Evolutionary conservation across 2,888 invertebrate genomes (phyloP), one percentile per base, ranked within the genome.

Genomic region (Clostera curtula): DNA sequence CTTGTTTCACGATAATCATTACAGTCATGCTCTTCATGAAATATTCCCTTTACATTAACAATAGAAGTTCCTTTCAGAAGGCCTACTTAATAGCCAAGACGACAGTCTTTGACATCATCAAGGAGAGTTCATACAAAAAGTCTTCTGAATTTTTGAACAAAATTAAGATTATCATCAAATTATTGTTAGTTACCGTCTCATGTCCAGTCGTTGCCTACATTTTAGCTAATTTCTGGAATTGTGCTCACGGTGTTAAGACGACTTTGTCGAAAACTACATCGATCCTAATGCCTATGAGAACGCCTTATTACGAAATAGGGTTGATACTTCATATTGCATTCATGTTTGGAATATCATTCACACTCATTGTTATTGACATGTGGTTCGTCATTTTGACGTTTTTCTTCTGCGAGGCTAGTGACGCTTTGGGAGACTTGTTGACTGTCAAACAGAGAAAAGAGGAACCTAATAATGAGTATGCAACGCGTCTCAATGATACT

Each of bases 281-380:
- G 0, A 67, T 50, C 4, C 42, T 79, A 1, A 57, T 76, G 65
- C 69, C 77, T 0, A 66, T 73, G 66, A 50, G 51, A 0, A 40
- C 57, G 2, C 76, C 79, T 0, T 74, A 56, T 24, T 66, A 62
- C 15, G 75, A 77, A 42, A 26, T 76, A 1, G 60, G 63, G 0
- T 58, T 68, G 36, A 15, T 60, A 0, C 25, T 75, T 1, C 77
- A 79, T 27, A 40, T 48, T 0, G 32, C 65, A 4, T 72, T 56
- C 32, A 32, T 77, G 8, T 39, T 57, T 4, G 45, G 61, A 30
- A 47, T 63, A 9, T 33, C 56, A 1, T 53, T 57, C 4, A 56
- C 56, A 0, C 48, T 63, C 5, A 37, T 66, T 2, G 27, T 52
- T 0, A 31, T 59, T 8, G 74, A 77, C 27, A 45, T 72, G 37